Evolutionary conservation across 1,140 invertebrate genomes (phyloP).

Genomic region (Zaprionus capensis): DNA sequence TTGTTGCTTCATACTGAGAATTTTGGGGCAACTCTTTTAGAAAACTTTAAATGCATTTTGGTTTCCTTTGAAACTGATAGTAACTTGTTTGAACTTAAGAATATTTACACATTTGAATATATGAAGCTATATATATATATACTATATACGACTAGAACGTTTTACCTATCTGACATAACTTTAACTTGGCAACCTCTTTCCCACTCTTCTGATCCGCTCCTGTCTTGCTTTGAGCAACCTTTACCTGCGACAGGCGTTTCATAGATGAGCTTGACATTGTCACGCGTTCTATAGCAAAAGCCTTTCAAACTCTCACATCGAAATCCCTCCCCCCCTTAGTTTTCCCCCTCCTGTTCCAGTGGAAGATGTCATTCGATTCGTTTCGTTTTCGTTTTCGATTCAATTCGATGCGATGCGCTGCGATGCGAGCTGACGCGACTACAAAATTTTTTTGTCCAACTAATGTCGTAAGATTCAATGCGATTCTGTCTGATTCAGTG

Average conservation of each 20-base stretch:
- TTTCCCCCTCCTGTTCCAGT: background rate
- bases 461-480: conserved; percentile 60
- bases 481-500: conserved; percentile 64
- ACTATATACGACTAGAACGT: background rate
- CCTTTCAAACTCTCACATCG: conserved; percentile 5
- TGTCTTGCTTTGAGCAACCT: background rate
- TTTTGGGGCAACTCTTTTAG: too few species aligned
- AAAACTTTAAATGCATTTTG: too few species aligned
- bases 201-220: conserved; percentile 1
- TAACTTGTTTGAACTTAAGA: too few species aligned
- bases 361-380: conserved; percentile 8
- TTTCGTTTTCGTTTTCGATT: conserved; percentile 7
- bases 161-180: background rate
- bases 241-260: conserved; percentile 51
- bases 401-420: conserved; percentile 5
- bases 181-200: background rate
- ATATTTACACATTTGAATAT: background rate
- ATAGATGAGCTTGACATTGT: conserved; percentile 54
- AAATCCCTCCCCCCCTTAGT: background rate
- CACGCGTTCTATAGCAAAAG: conserved; percentile 41
- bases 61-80: too few species aligned
- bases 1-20: too few species aligned
- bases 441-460: conserved; percentile 56
- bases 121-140: background rate
- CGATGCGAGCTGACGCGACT: conserved; percentile 31